Base-by-base conservation (phyloP, 1,140 invertebrate genomes). In the Chionoecetes opilio region DNA sequence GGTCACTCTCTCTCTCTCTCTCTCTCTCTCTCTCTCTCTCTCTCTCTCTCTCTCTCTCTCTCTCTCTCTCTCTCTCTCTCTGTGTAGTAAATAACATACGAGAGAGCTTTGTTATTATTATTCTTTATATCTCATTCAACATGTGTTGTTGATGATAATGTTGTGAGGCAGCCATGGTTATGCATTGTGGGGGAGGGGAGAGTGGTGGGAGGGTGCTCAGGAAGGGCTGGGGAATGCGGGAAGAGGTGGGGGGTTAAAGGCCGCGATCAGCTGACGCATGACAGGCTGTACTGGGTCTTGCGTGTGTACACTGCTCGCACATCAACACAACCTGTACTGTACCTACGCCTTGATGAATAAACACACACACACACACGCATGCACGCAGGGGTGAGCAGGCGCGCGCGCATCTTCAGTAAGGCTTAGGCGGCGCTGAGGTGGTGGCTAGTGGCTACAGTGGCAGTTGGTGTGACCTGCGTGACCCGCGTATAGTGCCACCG, bases 21-120 rank as follows among this genome's bases (percentile, higher is more conserved):
- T 88, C 34, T 88, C 87, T 38, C 87, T 88, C 87, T 38, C 87
- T 86, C 84, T 88, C 87, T 88, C 87, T 88, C 84, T 86, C 84
- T 86, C 84, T 86, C 84, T 86, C 84, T 86, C 84, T 86, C 84
- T 86, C 84, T 86, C 84, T 38, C 84, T 32, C 34, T 34, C 32
- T 35, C 11, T 86, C 14, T 86, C 9, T 38, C 9, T 38, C 32
- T 35, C 84, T 88, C 86, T 88, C 86, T 88, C 84, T 86, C 84
- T 86, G 17, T 86, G 38, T 17, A 53, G 21, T 53, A 53, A 53
- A n/a, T 34, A 37, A 87, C 2, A n/a, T 87, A 1, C 0, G 85
- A 14, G n/a, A 31, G 32, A n/a, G 29, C 26, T 2, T 87, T 14
- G 2, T 87, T 8, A 31, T 35, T 11, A 38, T 35, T 35, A 87